phyloP scores from a whole-genome alignment of 2,797 vertebrate species.

The Siniperca undulata region DNA sequence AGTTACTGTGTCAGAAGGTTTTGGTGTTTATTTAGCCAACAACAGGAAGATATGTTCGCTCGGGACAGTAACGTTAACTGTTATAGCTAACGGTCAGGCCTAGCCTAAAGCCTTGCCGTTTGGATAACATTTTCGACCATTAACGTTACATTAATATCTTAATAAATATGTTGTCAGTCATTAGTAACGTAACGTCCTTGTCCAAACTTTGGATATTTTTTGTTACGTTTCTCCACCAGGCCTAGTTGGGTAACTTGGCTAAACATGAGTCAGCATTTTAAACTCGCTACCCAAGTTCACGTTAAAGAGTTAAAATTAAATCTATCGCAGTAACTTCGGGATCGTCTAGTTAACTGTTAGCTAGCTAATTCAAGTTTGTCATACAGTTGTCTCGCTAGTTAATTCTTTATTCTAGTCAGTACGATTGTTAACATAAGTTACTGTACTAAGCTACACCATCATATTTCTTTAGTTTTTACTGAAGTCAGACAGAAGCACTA shows the following conservation, averaged over 20 bases:
- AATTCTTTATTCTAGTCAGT: fast-evolving
- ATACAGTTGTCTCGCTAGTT: too few species aligned
- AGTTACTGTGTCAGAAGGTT: not conserved
- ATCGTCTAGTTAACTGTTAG: not conserved
- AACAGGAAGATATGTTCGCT: not conserved
- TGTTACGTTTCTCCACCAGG: not conserved
- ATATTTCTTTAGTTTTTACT: not conserved
- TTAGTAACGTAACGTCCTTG: not conserved
- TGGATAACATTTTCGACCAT: not conserved
- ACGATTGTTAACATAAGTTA: not conserved
- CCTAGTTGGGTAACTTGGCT: conserved; percentile 49
- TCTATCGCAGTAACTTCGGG: not conserved
- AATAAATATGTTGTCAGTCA: fast-evolving
- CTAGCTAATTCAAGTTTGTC: too few species aligned
- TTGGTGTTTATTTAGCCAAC: not conserved
- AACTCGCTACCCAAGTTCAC: conserved; percentile 39
- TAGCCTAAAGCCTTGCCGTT: conserved; percentile 10
- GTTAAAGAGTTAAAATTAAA: conserved; percentile 6
- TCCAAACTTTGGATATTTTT: not conserved
- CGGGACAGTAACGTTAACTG: not conserved
- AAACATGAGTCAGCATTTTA: conserved; percentile 82
- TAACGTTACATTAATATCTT: not conserved
- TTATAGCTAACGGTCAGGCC: conserved; percentile 53
- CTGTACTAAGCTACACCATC: not conserved
- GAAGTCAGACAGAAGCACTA: not conserved